Percentiles rank a stretch among this genome's conserved stretches.
Conservation (phyloP, 2,888 invertebrate genomes). For the Eristalis arbustorum region DNA sequence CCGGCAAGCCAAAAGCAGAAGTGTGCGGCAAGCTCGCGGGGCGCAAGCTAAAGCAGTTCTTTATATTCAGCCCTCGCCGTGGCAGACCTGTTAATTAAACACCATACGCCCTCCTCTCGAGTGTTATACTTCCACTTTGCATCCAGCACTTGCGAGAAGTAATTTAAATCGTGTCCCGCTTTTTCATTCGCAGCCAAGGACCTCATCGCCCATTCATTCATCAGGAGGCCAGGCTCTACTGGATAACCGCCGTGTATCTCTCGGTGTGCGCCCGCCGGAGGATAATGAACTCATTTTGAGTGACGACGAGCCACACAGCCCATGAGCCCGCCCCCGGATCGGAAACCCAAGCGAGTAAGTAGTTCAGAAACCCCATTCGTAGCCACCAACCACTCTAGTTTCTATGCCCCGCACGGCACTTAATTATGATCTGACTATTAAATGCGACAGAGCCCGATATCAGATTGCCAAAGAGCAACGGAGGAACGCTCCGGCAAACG, state of each 20-base stretch:
- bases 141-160: background rate
- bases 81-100: slow-evolving; percentile 17
- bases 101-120: background rate
- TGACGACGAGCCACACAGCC: background rate
- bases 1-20: too few relatives aligned
- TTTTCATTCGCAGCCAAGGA: background rate
- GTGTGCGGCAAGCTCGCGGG: too few relatives aligned
- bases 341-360: background rate
- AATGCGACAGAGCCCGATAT: background rate
- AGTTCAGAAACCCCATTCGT: background rate
- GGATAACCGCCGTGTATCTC: background rate
- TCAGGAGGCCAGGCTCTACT: background rate
- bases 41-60: too few relatives aligned
- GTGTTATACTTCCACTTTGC: slow-evolving; percentile 3
- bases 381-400: background rate
- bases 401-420: slow-evolving; percentile 7
- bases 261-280: background rate
- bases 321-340: background rate
- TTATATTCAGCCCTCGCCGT: background rate
- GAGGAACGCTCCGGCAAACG: slow-evolving; percentile 2
- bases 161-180: background rate
- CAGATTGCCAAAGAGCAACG: background rate
- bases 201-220: background rate
- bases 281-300: background rate
- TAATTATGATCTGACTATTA: slow-evolving; percentile 27